phyloP scores from a whole-genome alignment of 2,888 invertebrate species.

The Stegophylla sp. region DNA sequence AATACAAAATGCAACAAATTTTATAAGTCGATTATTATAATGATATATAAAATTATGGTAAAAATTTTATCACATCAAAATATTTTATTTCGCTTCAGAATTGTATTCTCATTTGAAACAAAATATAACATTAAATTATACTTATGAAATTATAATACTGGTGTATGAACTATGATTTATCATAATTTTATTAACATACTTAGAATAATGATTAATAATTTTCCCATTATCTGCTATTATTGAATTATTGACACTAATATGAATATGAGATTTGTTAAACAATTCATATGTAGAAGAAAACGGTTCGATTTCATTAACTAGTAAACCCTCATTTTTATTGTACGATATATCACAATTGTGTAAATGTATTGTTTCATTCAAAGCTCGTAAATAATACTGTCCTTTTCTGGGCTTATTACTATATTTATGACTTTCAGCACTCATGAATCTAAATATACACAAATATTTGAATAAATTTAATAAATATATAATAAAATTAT shows the following conservation, averaged over 20 bases:
- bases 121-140: background rate
- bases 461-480: background rate
- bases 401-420: conserved; percentile 51
- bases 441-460: conserved; percentile 41
- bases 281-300: conserved; percentile 85
- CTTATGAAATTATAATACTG: background rate
- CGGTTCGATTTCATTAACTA: conserved; percentile 82
- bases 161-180: background rate
- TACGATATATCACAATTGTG: conserved; percentile 81
- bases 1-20: too few species aligned
- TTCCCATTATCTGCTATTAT: conserved; percentile 85
- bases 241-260: conserved; percentile 85
- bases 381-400: conserved; percentile 81
- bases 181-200: conserved; percentile 62
- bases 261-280: conserved; percentile 88
- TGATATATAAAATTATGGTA: too few species aligned
- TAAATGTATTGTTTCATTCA: conserved; percentile 85
- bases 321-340: conserved; percentile 81
- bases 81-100: too few species aligned
- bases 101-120: background rate
- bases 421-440: conserved; percentile 44
- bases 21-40: too few species aligned
- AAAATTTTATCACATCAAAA: too few species aligned
- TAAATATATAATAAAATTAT: background rate
- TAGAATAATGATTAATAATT: conserved; percentile 86